Base-by-base conservation (phyloP, 2,888 invertebrate species). In the Drosophila borealis region DNA sequence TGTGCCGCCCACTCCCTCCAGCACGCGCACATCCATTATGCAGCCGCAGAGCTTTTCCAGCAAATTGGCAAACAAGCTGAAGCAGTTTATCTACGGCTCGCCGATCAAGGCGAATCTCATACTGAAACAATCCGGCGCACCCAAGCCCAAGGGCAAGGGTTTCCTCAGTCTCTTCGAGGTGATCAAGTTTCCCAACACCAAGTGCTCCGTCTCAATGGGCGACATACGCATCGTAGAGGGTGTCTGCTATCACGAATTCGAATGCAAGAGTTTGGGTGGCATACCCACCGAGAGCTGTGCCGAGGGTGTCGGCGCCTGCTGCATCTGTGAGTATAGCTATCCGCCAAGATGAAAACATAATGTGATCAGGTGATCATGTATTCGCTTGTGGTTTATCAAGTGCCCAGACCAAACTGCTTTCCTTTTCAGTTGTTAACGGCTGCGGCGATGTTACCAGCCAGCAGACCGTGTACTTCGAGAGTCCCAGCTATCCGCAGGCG, bases 251-350 rank as follows among this genome's bases (percentile, higher is more conserved):
- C 95, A 95, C 81, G 93, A 94, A 65, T 93, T 93, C 37, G 95
- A 96, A 87, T 97, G 97, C 89, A 92, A 93, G 17, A 92, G 93
- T 50, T 89, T 94, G 41, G 95, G 94, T 51, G 96, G 96, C 2
- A 93, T 93, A 6, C 91, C 93, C 1, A 94, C 95, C 90, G 95
- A 95, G n/a, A 90, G 93, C 1, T 96, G 96, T 91, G 96, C 96
- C 14, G 94, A 94, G 89, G 96, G 95, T 4, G 95, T 95, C 85
- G 96, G 96, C 11, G 94, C 94, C 33, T 96, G 96, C 88, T 96
- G 96, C 88, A 93, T 96, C 70, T 95, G 96, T 96, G 93, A 95
- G 96, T 89, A 46, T 33, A 14, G 19, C 29, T 9, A 5, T 3
- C 29, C 19, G 21, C 29, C 9, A 50, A 49, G 19, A 25, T 19